Conservation (phyloP, 2,797 vertebrate genomes). For the Galaxias olidus region DNA sequence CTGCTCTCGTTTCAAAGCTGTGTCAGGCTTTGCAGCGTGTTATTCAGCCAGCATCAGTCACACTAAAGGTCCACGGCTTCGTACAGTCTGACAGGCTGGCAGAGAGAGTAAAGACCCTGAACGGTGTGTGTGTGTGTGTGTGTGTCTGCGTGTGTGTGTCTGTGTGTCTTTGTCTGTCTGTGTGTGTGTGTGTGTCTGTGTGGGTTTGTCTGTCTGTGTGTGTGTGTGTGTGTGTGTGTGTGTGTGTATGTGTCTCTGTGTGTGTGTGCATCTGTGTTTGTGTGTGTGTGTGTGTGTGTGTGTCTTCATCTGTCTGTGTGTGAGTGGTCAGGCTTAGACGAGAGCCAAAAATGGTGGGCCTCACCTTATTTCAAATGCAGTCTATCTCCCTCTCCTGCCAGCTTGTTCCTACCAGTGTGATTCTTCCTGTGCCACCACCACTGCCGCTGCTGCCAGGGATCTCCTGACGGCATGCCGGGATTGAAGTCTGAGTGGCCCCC, state of each 20-base stretch:
- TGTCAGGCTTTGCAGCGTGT: constrained; percentile 51
- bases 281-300: background rate
- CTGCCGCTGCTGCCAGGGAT: constrained; percentile 33
- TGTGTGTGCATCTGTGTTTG: too few relatives aligned
- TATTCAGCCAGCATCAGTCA: constrained; percentile 54
- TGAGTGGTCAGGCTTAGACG: constrained; percentile 5
- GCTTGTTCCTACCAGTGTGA: constrained; percentile 57
- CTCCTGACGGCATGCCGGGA: constrained; percentile 59
- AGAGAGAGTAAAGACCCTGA: constrained; percentile 30
- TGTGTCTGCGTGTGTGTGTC: too few relatives aligned
- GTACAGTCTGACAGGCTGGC: constrained; percentile 47
- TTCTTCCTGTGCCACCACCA: too few relatives aligned
- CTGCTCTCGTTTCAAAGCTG: constrained; percentile 49
- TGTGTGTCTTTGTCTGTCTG: too few relatives aligned
- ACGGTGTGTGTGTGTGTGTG: background rate
- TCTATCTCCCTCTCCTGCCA: constrained; percentile 16
- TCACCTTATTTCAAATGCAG: constrained; percentile 19
- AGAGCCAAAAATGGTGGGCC: constrained; percentile 8
- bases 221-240: constrained; percentile 7
- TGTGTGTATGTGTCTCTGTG: too few relatives aligned
- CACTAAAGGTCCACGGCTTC: constrained; percentile 44
- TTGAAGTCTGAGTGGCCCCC: constrained; percentile 5
- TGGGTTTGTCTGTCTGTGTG: background rate
- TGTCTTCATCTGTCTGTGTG: background rate
- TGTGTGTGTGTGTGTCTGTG: constrained; percentile 15